Evolutionary conservation across 2,888 invertebrate genomes (phyloP).

Genomic region (Leptura quadrifasciata): DNA sequence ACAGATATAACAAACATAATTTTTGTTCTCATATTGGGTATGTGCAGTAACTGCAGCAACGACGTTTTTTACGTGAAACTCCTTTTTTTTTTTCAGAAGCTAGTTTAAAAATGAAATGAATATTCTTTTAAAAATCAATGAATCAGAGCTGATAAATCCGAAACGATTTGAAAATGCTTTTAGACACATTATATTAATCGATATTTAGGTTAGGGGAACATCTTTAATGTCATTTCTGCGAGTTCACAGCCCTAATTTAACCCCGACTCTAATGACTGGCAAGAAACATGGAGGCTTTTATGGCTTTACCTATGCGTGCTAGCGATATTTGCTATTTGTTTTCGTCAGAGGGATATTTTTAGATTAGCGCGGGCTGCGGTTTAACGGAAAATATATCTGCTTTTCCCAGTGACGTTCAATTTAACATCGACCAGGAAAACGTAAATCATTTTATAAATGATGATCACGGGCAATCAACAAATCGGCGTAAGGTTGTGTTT

Average conservation of each 20-base stretch:
- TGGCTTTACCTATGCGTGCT: constrained; percentile 38
- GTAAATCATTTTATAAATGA: background rate
- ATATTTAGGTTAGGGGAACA: constrained; percentile 23
- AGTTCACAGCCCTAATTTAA: constrained; percentile 34
- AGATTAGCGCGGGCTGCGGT: constrained; percentile 31
- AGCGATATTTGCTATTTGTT: constrained; percentile 40
- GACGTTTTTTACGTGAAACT: too few species aligned
- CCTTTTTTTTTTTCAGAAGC: too few species aligned
- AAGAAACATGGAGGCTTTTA: constrained; percentile 28
- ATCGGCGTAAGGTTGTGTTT: too few species aligned
- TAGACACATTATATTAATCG: constrained; percentile 20
- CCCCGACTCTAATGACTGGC: constrained; percentile 19
- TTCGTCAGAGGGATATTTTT: constrained; percentile 39
- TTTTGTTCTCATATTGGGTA: too few species aligned
- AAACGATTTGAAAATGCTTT: constrained; percentile 14
- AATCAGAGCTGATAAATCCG: background rate
- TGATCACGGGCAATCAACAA: too few species aligned
- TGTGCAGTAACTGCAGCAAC: too few species aligned
- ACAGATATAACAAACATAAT: too few species aligned
- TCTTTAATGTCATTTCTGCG: constrained; percentile 17
- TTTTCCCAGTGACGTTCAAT: constrained; percentile 6
- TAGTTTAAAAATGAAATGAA: too few species aligned
- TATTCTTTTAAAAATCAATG: background rate
- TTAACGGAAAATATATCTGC: constrained; percentile 24
- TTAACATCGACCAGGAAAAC: background rate